These are phyloP conservation scores for Otocyon megalotis DNA, from an alignment of 2,113 vertebrate species.

Conservation along the genomic window DNA sequence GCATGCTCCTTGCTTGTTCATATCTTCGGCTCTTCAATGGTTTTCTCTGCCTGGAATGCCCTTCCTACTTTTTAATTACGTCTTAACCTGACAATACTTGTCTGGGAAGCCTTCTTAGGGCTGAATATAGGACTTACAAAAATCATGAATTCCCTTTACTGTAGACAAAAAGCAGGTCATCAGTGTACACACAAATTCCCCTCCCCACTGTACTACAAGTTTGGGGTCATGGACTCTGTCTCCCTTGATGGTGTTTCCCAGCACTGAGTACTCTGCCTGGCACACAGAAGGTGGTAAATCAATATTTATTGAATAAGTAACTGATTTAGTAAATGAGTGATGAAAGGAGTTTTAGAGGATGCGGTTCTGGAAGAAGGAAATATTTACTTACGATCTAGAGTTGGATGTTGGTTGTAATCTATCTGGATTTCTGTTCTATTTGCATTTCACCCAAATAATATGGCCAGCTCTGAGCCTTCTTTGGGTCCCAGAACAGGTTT, in stretches of 20 bases:
- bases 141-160: background rate
- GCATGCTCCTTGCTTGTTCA: background rate
- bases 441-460: background rate
- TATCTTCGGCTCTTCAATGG: background rate
- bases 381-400: slow-evolving; percentile 17
- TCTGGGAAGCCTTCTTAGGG: background rate
- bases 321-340: slow-evolving; percentile 5
- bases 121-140: background rate
- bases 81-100: background rate
- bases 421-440: background rate
- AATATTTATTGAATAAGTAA: background rate
- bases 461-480: background rate
- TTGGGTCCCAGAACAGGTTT: background rate
- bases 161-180: background rate
- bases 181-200: background rate
- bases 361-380: background rate
- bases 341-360: background rate
- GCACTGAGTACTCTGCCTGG: background rate
- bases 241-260: background rate
- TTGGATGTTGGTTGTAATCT: background rate
- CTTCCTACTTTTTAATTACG: background rate
- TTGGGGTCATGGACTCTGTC: background rate
- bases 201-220: background rate
- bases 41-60: background rate
- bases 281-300: background rate